Evolutionary conservation across 2,113 vertebrate species (phyloP).

Genomic region (Helogale parvula): DNA sequence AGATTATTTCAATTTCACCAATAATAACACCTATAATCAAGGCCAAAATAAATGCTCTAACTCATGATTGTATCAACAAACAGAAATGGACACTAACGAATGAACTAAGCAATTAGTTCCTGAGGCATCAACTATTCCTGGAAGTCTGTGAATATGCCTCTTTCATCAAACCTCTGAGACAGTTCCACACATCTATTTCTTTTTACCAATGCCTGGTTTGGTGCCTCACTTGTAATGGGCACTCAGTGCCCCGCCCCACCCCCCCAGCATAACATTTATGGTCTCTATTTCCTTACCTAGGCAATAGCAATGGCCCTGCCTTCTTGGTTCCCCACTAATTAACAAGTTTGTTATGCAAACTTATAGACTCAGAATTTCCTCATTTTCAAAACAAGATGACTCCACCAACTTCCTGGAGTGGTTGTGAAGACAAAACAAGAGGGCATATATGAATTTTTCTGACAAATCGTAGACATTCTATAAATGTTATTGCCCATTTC

Average conservation of each 20-base stretch:
- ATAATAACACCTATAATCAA: background rate
- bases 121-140: background rate
- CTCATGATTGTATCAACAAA: constrained; percentile 20
- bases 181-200: background rate
- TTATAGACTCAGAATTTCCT: background rate
- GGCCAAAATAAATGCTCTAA: background rate
- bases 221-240: background rate
- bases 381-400: background rate
- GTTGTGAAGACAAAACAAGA: constrained; percentile 1
- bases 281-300: background rate
- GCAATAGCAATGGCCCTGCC: background rate
- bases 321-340: background rate
- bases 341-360: background rate
- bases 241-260: background rate
- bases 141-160: background rate
- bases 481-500: background rate
- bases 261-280: background rate
- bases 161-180: background rate
- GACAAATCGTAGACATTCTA: background rate
- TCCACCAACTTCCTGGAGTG: background rate
- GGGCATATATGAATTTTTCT: background rate
- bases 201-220: background rate
- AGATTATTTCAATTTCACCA: constrained; percentile 22
- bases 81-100: background rate
- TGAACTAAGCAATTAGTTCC: background rate